A percentile compares a stretch with the other conserved stretches of the same genome.
phyloP scores from a whole-genome alignment of 2,113 vertebrate genomes.

The Haemorhous mexicanus region DNA sequence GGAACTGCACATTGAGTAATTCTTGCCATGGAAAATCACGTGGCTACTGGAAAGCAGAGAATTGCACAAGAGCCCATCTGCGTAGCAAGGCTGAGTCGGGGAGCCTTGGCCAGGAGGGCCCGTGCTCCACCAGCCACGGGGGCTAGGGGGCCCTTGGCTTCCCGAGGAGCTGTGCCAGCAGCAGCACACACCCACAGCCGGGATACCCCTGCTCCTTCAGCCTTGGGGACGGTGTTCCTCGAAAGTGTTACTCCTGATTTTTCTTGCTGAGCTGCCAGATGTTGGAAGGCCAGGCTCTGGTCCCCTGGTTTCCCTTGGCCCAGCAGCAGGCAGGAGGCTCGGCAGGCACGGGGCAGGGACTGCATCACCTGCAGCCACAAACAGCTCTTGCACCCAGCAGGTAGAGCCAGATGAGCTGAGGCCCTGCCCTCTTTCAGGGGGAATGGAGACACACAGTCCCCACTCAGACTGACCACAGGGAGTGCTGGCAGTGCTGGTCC shows the following conservation, averaged over 20 bases:
- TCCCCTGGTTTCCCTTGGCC: not conserved
- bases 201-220: not conserved
- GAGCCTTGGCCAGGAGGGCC: not conserved
- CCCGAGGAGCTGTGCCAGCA: not conserved
- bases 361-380: accelerated
- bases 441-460: not conserved
- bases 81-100: accelerated
- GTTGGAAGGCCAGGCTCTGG: not conserved
- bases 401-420: accelerated
- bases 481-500: not conserved
- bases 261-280: accelerated
- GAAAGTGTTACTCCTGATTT: not conserved
- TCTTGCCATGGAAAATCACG: not conserved
- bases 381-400: not conserved
- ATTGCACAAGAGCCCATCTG: not conserved
- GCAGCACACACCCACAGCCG: not conserved
- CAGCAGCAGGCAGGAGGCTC: not conserved
- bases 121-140: not conserved
- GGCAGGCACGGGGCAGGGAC: not conserved
- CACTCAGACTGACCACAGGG: not conserved
- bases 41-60: not conserved
- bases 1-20: constrained; percentile 45
- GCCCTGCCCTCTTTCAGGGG: not conserved
- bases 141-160: accelerated
- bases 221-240: not conserved